A percentile compares a stretch with the other conserved stretches of the same genome.
phyloP scores from a whole-genome alignment of 2,797 vertebrate genomes.

The Channa striata region DNA sequence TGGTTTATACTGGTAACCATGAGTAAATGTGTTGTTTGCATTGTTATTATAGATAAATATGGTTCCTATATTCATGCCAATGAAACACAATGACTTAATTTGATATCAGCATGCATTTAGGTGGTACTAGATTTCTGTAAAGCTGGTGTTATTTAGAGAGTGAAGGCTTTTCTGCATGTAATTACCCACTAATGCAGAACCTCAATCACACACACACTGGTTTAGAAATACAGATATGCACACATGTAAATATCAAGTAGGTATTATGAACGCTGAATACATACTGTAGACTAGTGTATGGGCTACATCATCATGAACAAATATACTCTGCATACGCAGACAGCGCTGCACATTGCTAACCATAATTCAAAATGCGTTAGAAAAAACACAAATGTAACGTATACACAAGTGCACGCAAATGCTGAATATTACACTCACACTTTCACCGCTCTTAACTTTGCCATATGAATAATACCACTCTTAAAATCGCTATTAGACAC shows the following conservation, averaged over 20 bases:
- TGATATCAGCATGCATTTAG: conserved; percentile 68
- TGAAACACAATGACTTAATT: conserved; percentile 70
- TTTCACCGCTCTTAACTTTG: background rate
- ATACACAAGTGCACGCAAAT: background rate
- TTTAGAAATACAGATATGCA: no score
- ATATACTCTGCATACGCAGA: background rate
- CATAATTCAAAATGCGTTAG: no score
- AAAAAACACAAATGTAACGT: conserved; percentile 3
- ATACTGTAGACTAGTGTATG: no score
- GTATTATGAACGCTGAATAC: no score
- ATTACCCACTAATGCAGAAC: no score
- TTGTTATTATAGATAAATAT: conserved; percentile 61
- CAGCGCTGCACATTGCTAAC: background rate
- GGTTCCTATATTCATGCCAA: conserved; percentile 33
- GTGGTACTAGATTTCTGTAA: conserved; percentile 62
- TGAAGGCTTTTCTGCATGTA: conserved; percentile 23
- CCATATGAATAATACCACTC: background rate
- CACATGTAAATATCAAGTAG: no score
- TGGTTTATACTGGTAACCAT: conserved; percentile 69
- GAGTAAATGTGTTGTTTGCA: conserved; percentile 69
- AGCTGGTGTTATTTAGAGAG: conserved; percentile 8
- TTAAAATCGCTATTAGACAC: background rate
- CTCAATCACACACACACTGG: no score
- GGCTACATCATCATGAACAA: background rate
- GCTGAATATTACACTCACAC: background rate